Conservation (phyloP, 2,113 vertebrate species). For the Pelobates fuscus region DNA sequence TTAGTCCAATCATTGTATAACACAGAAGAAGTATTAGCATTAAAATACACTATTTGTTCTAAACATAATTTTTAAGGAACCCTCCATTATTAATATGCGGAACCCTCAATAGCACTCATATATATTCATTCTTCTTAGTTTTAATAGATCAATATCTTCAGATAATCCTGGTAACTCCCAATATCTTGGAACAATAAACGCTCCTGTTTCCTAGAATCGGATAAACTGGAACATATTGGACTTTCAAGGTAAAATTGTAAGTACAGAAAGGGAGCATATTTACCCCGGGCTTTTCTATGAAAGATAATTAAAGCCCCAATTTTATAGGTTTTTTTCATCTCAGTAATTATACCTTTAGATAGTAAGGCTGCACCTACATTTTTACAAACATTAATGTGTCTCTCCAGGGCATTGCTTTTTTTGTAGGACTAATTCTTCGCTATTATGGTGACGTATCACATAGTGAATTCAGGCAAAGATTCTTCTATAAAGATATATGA, state of each 20-base stretch:
- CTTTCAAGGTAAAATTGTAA: background rate
- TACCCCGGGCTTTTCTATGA: background rate
- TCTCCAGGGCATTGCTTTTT: conserved; percentile 6
- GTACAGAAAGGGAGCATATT: background rate
- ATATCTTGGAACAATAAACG: background rate
- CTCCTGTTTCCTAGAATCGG: background rate
- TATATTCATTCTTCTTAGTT: background rate
- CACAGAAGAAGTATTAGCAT: no score
- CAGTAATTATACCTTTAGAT: background rate
- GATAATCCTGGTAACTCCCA: background rate
- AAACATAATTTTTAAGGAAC: no score
- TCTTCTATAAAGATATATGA: no score
- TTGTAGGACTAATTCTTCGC: background rate
- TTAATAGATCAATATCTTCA: background rate
- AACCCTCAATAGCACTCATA: background rate
- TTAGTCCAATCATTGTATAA: no score
- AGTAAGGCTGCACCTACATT: background rate
- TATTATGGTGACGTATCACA: background rate
- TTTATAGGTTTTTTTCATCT: background rate
- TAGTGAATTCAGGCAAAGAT: background rate
- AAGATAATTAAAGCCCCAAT: conserved; percentile 2
- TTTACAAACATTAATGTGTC: conserved; percentile 13
- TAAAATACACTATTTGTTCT: no score
- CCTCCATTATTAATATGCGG: no score
- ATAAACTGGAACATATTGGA: background rate